Evolutionary conservation across 2,888 invertebrate species (phyloP).

Genomic region (Drosophila paracracens): DNA sequence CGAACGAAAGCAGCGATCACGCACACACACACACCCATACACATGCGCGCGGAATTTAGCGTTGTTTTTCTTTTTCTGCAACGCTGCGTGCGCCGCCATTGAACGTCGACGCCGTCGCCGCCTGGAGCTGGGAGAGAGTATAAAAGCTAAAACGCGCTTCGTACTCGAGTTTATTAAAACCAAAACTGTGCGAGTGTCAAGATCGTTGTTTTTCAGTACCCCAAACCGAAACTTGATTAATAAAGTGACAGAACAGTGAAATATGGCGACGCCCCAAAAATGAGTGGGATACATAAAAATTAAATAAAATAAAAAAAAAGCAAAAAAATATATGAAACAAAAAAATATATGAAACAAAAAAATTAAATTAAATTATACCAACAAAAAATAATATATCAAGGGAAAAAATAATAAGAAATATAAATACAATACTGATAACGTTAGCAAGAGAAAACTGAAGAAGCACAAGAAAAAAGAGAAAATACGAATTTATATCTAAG

Average conservation of each 20-base stretch:
- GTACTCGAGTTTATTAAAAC: slow-evolving; percentile 85
- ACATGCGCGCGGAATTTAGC: slow-evolving; percentile 49
- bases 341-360: slow-evolving; percentile 29
- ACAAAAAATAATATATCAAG: slow-evolving; percentile 10
- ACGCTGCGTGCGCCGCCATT: slow-evolving; percentile 78
- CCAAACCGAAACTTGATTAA: slow-evolving; percentile 12
- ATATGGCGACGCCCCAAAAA: slow-evolving; percentile 30
- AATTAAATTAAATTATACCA: slow-evolving; percentile 4
- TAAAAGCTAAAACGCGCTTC: slow-evolving; percentile 85
- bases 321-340: slow-evolving; percentile 21
- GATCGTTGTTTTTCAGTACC: slow-evolving; percentile 64
- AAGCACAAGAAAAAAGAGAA: slow-evolving; percentile 41
- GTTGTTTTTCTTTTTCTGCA: slow-evolving; percentile 56
- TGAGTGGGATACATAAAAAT: slow-evolving; percentile 24
- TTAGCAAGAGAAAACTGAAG: slow-evolving; percentile 15
- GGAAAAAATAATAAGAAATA: slow-evolving; percentile 6
- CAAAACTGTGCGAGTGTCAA: slow-evolving; percentile 84
- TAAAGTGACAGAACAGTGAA: slow-evolving; percentile 26
- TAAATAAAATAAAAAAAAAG: slow-evolving; percentile 8
- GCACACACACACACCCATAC: slow-evolving; percentile 32
- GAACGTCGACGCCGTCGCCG: slow-evolving; percentile 44
- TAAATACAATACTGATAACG: slow-evolving; percentile 23
- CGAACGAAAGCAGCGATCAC: slow-evolving; percentile 74
- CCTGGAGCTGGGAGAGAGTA: slow-evolving; percentile 70
- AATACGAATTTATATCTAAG: slow-evolving; percentile 18